Base-by-base conservation (phyloP, 2,797 vertebrate genomes). In the Gymnothorax reevesii region DNA sequence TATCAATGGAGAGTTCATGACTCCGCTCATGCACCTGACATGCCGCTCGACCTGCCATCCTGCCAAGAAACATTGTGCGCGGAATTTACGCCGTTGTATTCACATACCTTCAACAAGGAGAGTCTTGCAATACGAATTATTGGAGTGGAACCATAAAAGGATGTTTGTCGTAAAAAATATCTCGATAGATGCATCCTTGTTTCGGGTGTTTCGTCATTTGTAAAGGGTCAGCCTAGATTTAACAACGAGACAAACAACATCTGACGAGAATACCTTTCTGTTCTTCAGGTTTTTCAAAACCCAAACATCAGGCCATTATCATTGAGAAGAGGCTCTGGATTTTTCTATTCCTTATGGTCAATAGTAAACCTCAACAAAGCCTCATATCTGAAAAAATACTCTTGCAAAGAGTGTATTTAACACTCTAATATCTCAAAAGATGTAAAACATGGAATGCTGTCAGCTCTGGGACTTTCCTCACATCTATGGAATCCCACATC, bases 101-200 rank as follows among this genome's bases (percentile, higher is more conserved):
- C 20, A 15, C 73, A 77, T 77, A 77, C 73, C 73, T 77, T 77
- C 7, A 49, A 20, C 73, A 52, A 17, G 52, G 77, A 99, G 88
- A 99, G 97, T 89, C 98, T 96, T 57, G 98, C 97, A 86, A 98
- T 99, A 93, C 99, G 98, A 80, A 98, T 95, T 0, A 97, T 98
- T 92, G 99, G 97, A 22, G 98, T 98, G 57, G 97, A 99, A 92
- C 99, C 96, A 88, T 97, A 98, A 17, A 17, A 98, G 99, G 92
- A 99, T 98, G 92, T 99, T 99, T 62, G 98, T 98, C 91, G 99
- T 69, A 99, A 89, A 99, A 99, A 89, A 99, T 98, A 91, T 99
- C 98, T 92, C 99, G 97, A 90, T 98, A 99, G 96, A 97, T 98
- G 94, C 98, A 99, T 89, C 97, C 98, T 93, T 98, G 98, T 90